These are phyloP conservation scores for Lumbricus terrestris DNA, from an alignment of 2,888 invertebrate genomes.

Conservation along the genomic window DNA sequence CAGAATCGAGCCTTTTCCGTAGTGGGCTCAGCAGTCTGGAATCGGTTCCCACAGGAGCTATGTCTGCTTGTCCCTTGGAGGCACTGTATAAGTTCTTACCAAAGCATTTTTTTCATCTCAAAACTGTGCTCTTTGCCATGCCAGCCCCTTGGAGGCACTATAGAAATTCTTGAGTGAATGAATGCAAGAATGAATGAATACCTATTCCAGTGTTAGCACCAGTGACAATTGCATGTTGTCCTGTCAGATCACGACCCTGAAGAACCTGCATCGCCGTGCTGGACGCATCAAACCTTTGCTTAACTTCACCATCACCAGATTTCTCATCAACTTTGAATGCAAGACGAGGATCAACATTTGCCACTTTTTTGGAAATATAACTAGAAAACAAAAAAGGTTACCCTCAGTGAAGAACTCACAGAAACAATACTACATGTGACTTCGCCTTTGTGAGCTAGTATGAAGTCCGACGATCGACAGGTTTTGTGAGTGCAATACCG, in stretches of 20 bases:
- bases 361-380: slow-evolving; percentile 75
- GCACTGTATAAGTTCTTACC: too few relatives aligned
- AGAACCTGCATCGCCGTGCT: slow-evolving; percentile 80
- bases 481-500: too few relatives aligned
- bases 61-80: too few relatives aligned
- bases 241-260: slow-evolving; percentile 82
- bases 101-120: too few relatives aligned
- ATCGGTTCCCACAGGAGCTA: too few relatives aligned
- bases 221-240: slow-evolving; percentile 81
- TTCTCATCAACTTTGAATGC: slow-evolving; percentile 71
- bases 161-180: too few relatives aligned
- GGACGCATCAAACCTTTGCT: slow-evolving; percentile 76
- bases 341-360: slow-evolving; percentile 84
- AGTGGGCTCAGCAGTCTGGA: too few relatives aligned
- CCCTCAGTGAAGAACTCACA: background rate
- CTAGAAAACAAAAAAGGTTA: slow-evolving; percentile 43
- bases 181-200: slow-evolving; percentile 43
- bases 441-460: too few relatives aligned
- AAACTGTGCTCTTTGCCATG: too few relatives aligned
- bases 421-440: background rate
- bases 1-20: too few relatives aligned
- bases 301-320: slow-evolving; percentile 39
- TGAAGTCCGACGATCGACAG: too few relatives aligned
- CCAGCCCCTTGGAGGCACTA: too few relatives aligned
- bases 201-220: slow-evolving; percentile 90